These are phyloP conservation scores for Brachylomia viminalis DNA, from an alignment of 2,888 invertebrate species.

Conservation along the genomic window DNA sequence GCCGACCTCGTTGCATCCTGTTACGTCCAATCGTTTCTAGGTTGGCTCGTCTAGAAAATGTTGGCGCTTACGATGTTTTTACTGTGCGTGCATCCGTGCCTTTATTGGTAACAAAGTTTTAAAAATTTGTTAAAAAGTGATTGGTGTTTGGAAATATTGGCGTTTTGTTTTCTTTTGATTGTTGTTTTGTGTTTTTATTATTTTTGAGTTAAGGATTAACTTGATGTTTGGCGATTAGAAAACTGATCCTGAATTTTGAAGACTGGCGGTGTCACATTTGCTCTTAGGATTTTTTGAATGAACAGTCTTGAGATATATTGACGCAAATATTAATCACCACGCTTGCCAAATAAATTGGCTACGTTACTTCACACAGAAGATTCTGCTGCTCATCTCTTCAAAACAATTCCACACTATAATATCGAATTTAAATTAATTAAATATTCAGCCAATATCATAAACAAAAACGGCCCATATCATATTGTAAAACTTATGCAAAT, in stretches of 20 bases:
- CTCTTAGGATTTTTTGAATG: background rate
- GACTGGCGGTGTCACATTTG: background rate
- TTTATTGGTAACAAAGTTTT: slow-evolving; percentile 13
- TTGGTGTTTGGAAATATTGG: slow-evolving; percentile 25
- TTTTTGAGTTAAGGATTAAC: background rate
- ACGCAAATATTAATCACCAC: background rate
- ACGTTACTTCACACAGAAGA: slow-evolving; percentile 4
- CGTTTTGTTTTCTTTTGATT: background rate
- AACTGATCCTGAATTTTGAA: background rate
- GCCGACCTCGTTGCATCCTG: slow-evolving; percentile 65
- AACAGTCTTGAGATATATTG: too few relatives aligned
- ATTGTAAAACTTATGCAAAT: slow-evolving; percentile 52
- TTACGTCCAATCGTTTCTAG: slow-evolving; percentile 50
- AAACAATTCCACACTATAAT: slow-evolving; percentile 10
- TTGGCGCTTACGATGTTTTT: slow-evolving; percentile 33
- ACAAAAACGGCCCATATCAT: slow-evolving; percentile 25
- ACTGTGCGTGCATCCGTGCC: slow-evolving; percentile 35
- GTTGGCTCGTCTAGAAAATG: slow-evolving; percentile 51
- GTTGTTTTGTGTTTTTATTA: background rate
- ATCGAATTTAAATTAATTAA: slow-evolving; percentile 17
- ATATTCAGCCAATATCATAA: slow-evolving; percentile 11
- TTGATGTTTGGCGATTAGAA: slow-evolving; percentile 25
- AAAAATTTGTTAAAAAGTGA: slow-evolving; percentile 6
- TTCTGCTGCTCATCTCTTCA: background rate
- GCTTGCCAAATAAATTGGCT: background rate